Conservation (phyloP, 2,888 invertebrate genomes). For the Diploptera punctata region DNA sequence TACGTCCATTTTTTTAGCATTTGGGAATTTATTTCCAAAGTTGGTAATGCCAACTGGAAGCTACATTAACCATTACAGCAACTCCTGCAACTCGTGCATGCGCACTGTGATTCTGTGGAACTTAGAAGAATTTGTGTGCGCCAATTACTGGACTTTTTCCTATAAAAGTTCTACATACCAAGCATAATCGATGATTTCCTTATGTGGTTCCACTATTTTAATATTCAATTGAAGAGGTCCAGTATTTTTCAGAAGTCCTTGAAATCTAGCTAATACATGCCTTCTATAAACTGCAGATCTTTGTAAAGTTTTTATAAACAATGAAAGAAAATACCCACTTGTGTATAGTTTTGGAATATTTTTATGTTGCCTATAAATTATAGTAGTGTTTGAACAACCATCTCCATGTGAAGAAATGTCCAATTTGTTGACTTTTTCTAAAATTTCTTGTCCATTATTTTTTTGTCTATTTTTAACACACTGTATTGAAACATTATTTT, state of each 20-base stretch:
- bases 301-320: conserved; percentile 49
- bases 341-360: conserved; percentile 42
- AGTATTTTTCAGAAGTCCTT: not conserved
- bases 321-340: conserved; percentile 47
- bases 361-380: not conserved
- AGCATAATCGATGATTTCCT: conserved; percentile 71
- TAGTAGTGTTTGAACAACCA: not conserved
- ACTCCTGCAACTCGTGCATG: too few species aligned
- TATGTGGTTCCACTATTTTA: conserved; percentile 63
- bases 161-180: too few species aligned
- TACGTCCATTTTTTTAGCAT: too few species aligned
- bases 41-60: too few species aligned
- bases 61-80: too few species aligned
- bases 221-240: conserved; percentile 48
- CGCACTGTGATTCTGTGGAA: too few species aligned
- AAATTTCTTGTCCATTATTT: not conserved
- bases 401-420: not conserved
- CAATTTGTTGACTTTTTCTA: not conserved
- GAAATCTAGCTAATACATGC: conserved; percentile 43
- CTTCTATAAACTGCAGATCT: conserved; percentile 47
- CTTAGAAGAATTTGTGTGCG: too few species aligned
- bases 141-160: too few species aligned
- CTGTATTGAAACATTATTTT: too few species aligned
- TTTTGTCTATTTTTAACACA: not conserved
- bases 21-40: too few species aligned